Conservation (phyloP, 2,888 invertebrate genomes). For the Thumatha senex region DNA sequence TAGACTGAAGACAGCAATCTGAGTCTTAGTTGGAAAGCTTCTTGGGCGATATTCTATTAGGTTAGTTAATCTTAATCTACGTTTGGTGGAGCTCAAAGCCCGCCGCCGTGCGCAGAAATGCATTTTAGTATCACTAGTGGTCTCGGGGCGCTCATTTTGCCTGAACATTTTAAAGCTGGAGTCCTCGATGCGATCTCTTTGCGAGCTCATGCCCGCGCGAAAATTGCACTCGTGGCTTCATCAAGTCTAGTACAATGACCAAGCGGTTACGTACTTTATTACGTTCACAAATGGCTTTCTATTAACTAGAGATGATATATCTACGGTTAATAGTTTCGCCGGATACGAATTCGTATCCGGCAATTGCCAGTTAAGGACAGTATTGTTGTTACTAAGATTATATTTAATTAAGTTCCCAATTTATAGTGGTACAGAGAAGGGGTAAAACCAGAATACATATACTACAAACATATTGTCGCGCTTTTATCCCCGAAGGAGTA, state of each 20-base stretch:
- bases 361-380: background rate
- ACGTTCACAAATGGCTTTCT: constrained; percentile 41
- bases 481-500: too few species aligned
- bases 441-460: too few species aligned
- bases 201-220: constrained; percentile 52
- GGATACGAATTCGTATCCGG: background rate
- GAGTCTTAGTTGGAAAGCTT: constrained; percentile 22
- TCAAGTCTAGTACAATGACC: constrained; percentile 59
- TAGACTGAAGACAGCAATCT: constrained; percentile 20
- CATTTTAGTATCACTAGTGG: constrained; percentile 66
- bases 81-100: constrained; percentile 63
- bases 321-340: background rate
- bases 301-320: constrained; percentile 1
- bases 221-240: constrained; percentile 65
- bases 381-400: background rate
- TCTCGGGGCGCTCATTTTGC: constrained; percentile 61
- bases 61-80: constrained; percentile 59
- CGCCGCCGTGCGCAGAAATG: constrained; percentile 68
- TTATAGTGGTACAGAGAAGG: background rate
- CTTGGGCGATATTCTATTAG: constrained; percentile 34
- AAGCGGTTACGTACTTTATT: constrained; percentile 49
- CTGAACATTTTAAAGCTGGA: constrained; percentile 51
- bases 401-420: background rate
- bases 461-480: too few species aligned
- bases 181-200: constrained; percentile 31